These are phyloP conservation scores for Auanema freiburgensis DNA, from an alignment of 2,888 invertebrate genomes.

Conservation along the genomic window DNA sequence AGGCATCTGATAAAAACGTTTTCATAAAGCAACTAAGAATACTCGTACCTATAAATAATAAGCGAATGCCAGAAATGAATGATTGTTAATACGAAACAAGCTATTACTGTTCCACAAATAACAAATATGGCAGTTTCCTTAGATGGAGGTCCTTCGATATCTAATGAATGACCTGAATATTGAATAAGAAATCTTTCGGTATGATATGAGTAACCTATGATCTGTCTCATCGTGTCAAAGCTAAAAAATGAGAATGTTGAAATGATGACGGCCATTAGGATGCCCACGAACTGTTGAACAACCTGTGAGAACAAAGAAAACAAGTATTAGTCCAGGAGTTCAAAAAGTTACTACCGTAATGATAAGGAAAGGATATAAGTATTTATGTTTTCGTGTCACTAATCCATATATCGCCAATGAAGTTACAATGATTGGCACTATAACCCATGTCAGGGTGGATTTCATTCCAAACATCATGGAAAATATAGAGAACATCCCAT, in stretches of 20 bases:
- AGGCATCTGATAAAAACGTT: constrained; percentile 32
- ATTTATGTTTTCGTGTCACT: constrained; percentile 51
- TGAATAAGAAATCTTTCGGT: background rate
- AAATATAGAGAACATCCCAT: constrained; percentile 46
- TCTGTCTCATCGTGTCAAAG: constrained; percentile 50
- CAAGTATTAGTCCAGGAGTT: background rate
- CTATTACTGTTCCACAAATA: constrained; percentile 46
- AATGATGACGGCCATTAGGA: constrained; percentile 55
- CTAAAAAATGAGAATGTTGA: constrained; percentile 21
- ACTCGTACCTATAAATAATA: constrained; percentile 51
- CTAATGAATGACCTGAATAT: constrained; percentile 35
- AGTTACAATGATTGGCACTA: constrained; percentile 54
- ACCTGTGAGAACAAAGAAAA: constrained; percentile 30
- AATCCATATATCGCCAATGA: constrained; percentile 51
- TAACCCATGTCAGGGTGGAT: constrained; percentile 49
- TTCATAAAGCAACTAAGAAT: constrained; percentile 1
- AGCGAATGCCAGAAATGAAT: constrained; percentile 56
- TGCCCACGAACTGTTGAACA: constrained; percentile 56
- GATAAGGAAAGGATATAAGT: constrained; percentile 59
- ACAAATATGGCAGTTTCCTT: constrained; percentile 29
- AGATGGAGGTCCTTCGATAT: constrained; percentile 34
- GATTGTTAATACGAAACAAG: constrained; percentile 50
- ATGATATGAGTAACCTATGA: constrained; percentile 38
- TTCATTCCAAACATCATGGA: constrained; percentile 57
- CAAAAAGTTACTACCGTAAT: constrained; percentile 40